These are phyloP conservation scores for Hoplias malabaricus DNA, from an alignment of 2,113 vertebrate genomes.

Conservation along the genomic window DNA sequence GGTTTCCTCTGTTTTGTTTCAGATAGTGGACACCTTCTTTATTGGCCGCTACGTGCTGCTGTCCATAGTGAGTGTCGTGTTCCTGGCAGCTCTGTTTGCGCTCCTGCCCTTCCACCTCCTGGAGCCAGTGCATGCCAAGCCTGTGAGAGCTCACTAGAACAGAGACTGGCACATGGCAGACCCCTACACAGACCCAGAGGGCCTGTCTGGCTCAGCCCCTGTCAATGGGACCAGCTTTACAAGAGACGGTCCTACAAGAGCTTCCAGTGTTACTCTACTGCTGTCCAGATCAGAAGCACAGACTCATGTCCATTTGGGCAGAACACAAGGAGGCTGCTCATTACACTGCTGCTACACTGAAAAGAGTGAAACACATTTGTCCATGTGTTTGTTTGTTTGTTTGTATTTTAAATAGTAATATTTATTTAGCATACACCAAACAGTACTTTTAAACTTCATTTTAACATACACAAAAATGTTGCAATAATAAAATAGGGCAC, in stretches of 20 bases:
- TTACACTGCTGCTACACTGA: not conserved
- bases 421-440: too few species aligned
- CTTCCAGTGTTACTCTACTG: constrained; percentile 18
- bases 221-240: constrained; percentile 40
- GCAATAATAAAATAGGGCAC: too few species aligned
- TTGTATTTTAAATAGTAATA: not conserved
- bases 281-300: constrained; percentile 1
- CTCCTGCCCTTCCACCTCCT: constrained; percentile 82
- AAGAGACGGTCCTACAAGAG: constrained; percentile 44
- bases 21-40: constrained; percentile 88
- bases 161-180: constrained; percentile 8
- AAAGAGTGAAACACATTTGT: not conserved
- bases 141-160: constrained; percentile 67
- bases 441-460: too few species aligned
- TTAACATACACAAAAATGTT: too few species aligned
- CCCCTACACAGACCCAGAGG: constrained; percentile 12
- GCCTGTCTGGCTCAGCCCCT: constrained; percentile 49
- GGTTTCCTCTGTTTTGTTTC: constrained; percentile 16
- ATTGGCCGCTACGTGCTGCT: constrained; percentile 87
- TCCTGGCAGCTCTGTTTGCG: constrained; percentile 80
- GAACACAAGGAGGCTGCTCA: not conserved
- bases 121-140: constrained; percentile 85
- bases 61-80: constrained; percentile 64
- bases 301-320: not conserved
- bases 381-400: not conserved